phyloP scores from a whole-genome alignment of 1,140 invertebrate species.

The Chionoecetes opilio region DNA sequence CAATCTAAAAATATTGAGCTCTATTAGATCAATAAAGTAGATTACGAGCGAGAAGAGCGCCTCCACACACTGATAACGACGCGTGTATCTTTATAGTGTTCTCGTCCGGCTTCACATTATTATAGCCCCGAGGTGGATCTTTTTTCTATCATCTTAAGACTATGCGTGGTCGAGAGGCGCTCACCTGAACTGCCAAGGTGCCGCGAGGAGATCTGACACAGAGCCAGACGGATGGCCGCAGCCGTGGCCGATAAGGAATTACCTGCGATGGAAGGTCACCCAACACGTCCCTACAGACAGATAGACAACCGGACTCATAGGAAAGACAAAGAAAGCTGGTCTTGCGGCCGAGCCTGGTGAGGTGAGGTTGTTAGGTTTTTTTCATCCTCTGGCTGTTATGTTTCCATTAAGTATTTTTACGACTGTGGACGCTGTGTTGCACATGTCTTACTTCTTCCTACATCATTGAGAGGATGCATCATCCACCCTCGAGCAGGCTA shows the following conservation, averaged over 20 bases:
- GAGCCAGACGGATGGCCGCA: conserved; percentile 1
- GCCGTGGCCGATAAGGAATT: neutral
- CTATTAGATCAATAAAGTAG: neutral
- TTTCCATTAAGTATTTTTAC: neutral
- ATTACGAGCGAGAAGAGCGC: neutral
- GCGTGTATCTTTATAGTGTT: neutral
- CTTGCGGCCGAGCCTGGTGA: neutral
- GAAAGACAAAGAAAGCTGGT: neutral
- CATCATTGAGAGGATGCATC: neutral
- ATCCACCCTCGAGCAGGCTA: neutral
- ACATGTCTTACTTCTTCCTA: neutral
- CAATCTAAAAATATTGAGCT: neutral
- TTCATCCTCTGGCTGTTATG: neutral
- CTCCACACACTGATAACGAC: neutral
- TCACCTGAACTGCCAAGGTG: neutral
- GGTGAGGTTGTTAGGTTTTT: neutral
- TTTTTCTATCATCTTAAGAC: neutral
- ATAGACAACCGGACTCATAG: neutral
- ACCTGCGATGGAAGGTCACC: neutral
- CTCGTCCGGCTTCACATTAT: neutral
- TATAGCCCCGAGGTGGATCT: neutral
- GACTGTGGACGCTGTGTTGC: neutral
- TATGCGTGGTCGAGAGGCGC: neutral
- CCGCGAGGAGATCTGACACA: conserved; percentile 6
- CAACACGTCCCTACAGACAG: conserved; percentile 3